Evolutionary conservation across 2,888 invertebrate genomes (phyloP), one percentile per base, ranked within the genome.

Genomic region (Monoplex corrugatus): DNA sequence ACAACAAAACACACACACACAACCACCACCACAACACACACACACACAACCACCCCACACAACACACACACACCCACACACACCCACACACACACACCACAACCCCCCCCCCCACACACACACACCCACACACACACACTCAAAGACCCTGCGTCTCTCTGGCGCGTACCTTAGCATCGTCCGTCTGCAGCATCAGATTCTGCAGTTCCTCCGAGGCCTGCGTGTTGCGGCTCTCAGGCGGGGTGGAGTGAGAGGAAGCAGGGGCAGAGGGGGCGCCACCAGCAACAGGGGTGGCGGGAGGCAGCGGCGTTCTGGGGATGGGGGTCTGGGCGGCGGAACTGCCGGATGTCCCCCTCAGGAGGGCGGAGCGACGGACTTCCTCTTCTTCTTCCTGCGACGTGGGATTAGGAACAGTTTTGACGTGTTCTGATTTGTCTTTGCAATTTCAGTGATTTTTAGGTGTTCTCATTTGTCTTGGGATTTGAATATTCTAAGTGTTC

Each of bases 141-240:
- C 13, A 28, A 28, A 68, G n/a, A 8, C 68, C n/a, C 68, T 68
- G 75, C 13, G 16, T 38, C 38, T 38, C 2, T 23, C 75, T n/a
- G n/a, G n/a, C 72, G 35, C 72, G 8, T 91, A 95, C 95, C 94
- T 95, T 95, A 13, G 95, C 95, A 93, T 95, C 95, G 91, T 95
- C 95, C 35, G 95, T 95, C 90, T 95, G 95, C 86, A 94, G 94
- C 93, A 95, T 92, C 44, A 95, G 92, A 86, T 92, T 92, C 45
- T 90, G 92, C 75, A 94, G 89, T 78, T 95, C 94, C 87, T 93
- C 93, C 75, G 94, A 93, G 10, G 92, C 90, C 19, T 92, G 90
- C 40, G 92, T 91, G 88, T 72, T 90, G 90, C 43, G 45, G 45
- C 50, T 68, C 44, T 63, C 75, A 45, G 16, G 88, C 50, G 87